Evolutionary conservation across 2,888 invertebrate species (phyloP), one percentile per base, ranked within the genome.

Genomic region (Caprella mutica): DNA sequence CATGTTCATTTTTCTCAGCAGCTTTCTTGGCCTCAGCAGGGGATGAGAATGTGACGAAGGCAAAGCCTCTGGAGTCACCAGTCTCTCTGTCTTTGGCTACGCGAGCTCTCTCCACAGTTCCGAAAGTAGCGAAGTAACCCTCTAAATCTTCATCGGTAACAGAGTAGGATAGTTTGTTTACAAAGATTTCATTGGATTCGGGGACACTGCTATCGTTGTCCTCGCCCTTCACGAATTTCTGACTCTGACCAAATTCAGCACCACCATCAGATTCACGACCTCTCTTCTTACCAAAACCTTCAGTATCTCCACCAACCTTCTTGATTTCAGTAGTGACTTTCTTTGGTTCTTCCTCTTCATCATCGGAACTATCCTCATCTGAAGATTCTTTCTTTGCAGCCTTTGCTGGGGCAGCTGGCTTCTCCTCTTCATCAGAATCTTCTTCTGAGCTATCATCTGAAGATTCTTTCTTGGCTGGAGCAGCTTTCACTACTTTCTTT

Each of bases 311-410:
- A 8, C 33, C 14, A 33, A 33, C 33, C 8, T 33, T 33, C 14
- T 33, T 33, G 8, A 33, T 9, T 9, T n/a, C n/a, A n/a, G n/a
- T n/a, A 33, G 33, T 14, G 8, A 14, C 30, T 8, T 27, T 27
- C 19, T 48, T 48, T 2, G 48, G 5, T 27, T 27, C 27, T 29
- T 48, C 48, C 8, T 48, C 48, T 3, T 50, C 56, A 4, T 60
- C 60, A 29, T 59, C 59, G 33, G 60, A 60, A 19, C 60, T 60
- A 2, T 60, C 60, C 23, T 60, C 57, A 24, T 56, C 56, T 27
- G 52, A 51, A 1, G 60, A 54, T 24, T 54, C 54, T 5, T 40
- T 21, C 29, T 56, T 51, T 26, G 51, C 43, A 23, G 21, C n/a
- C 30, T 48, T 48, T 5, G 48, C 39, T 14, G 53, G 53, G 1